Percentiles rank a stretch among this genome's conserved stretches.
Evolutionary conservation across 2,888 invertebrate species (phyloP).

Genomic region (Argyresthia goedartella): DNA sequence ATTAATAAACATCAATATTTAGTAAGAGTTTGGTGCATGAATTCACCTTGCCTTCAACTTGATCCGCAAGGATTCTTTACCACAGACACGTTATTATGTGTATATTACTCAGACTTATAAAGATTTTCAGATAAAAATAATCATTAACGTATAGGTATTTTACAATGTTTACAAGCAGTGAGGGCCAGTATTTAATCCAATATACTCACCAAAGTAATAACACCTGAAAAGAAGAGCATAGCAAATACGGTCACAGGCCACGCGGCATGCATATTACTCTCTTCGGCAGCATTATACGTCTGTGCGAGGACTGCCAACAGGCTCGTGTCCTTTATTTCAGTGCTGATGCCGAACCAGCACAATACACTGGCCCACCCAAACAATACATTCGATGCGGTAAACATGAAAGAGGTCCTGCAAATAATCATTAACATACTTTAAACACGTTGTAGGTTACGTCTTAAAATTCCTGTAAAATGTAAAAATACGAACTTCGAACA

Average conservation of each 20-base stretch:
- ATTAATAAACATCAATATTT: too few relatives aligned
- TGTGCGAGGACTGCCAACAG: constrained; percentile 34
- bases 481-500: too few relatives aligned
- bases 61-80: too few relatives aligned
- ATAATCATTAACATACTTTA: not conserved
- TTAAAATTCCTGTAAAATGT: not conserved
- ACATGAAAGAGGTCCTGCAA: constrained; percentile 36
- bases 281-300: constrained; percentile 27
- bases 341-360: constrained; percentile 42
- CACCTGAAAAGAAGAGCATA: constrained; percentile 36
- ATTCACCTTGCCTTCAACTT: too few relatives aligned
- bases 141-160: too few relatives aligned
- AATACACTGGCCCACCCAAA: constrained; percentile 35
- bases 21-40: too few relatives aligned
- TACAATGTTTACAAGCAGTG: too few relatives aligned
- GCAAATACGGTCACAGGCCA: constrained; percentile 39
- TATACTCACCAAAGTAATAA: constrained; percentile 38
- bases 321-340: constrained; percentile 22
- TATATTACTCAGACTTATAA: too few relatives aligned
- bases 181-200: not conserved
- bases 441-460: not conserved
- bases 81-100: too few relatives aligned
- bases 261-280: constrained; percentile 16
- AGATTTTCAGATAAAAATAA: too few relatives aligned
- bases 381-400: constrained; percentile 31